Evolutionary conservation across 2,888 invertebrate species (phyloP).

Genomic region (Amphipyra berbera): DNA sequence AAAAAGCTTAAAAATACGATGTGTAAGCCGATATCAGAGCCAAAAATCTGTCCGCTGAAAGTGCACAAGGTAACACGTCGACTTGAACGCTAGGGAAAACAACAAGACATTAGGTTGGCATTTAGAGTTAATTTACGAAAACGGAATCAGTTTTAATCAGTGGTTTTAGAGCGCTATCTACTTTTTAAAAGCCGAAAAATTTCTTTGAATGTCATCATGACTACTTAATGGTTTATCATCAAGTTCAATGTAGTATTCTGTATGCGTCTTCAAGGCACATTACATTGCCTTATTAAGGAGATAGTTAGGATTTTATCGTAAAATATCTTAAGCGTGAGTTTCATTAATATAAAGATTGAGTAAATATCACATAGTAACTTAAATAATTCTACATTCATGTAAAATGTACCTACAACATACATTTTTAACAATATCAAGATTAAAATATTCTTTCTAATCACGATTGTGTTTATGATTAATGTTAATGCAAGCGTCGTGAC

Average conservation of each 20-base stretch:
- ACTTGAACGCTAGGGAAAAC: conserved; percentile 30
- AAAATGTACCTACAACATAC: conserved; percentile 1
- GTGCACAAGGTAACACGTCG: conserved; percentile 35
- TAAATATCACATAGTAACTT: neutral
- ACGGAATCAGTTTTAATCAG: neutral
- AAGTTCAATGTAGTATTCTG: neutral
- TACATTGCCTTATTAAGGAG: neutral
- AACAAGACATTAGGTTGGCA: conserved; percentile 21
- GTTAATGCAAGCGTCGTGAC: conserved; percentile 33
- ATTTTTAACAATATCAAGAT: conserved; percentile 11
- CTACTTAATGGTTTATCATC: neutral
- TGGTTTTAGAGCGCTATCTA: conserved; percentile 4
- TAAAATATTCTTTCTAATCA: conserved; percentile 10
- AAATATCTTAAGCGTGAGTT: neutral
- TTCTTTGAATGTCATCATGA: neutral
- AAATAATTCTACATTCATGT: conserved; percentile 8
- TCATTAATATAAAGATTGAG: conserved; percentile 1
- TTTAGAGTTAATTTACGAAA: conserved; percentile 32
- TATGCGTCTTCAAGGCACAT: neutral
- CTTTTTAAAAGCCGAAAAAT: conserved; percentile 3
- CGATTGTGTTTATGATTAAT: conserved; percentile 29
- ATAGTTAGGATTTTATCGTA: neutral
- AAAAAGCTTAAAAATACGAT: conserved; percentile 49
- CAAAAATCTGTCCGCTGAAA: conserved; percentile 36
- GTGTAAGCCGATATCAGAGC: conserved; percentile 47